Conservation (phyloP, 2,797 vertebrate genomes). For the Sternotherus odoratus region DNA sequence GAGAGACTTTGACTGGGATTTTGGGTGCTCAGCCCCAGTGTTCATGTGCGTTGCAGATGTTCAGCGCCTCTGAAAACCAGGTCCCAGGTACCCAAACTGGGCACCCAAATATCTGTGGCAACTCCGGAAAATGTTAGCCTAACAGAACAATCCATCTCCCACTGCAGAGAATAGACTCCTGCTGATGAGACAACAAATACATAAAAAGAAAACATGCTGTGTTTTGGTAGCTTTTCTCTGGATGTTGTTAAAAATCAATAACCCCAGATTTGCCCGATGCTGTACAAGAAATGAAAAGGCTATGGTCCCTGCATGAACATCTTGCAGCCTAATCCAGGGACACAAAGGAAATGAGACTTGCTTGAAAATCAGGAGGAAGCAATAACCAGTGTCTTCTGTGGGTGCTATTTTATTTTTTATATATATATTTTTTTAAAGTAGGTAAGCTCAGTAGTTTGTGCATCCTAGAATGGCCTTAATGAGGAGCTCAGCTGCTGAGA, state of each 20-base stretch:
- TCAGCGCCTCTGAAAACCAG: background rate
- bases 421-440: no score
- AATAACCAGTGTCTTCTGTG: background rate
- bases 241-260: background rate
- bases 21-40: no score
- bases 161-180: background rate
- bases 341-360: background rate
- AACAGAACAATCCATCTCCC: background rate
- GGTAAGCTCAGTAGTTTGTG: accelerated
- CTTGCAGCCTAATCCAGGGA: background rate
- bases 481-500: background rate
- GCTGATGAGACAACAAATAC: background rate
- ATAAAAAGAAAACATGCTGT: background rate
- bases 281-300: background rate
- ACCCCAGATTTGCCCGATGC: background rate
- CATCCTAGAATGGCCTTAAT: background rate
- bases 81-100: background rate
- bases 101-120: background rate
- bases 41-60: background rate
- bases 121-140: background rate
- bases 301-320: background rate
- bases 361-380: background rate
- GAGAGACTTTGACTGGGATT: no score
- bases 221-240: background rate
- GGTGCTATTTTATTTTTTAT: no score